Base-by-base conservation (phyloP, 2,888 invertebrate genomes). In the Leistus spinibarbis region DNA sequence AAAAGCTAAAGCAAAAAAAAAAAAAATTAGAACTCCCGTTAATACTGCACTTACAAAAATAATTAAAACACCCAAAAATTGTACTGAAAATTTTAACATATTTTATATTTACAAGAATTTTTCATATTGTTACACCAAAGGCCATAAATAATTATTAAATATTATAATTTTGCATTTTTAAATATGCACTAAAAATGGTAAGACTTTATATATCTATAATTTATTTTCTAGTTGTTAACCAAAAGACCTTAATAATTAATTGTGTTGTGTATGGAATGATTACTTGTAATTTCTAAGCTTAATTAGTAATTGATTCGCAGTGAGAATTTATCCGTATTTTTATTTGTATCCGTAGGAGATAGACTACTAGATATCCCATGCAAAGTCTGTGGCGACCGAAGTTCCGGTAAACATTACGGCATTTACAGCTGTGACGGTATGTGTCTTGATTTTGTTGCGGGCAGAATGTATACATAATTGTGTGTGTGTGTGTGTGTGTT, bases 371-470 rank as follows among this genome's bases (percentile, higher is more conserved):
- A 99, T 87, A 98, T 99, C 84, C 97, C 98, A 17, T 99, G 99
- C 88, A 96, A 97, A 87, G 99, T 99, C 77, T 99, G 99, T 84
- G 98, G 98, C 76, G 99, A 99, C 87, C 91, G 99, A 83, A 98
- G 98, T 82, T 98, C 98, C 13, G 99, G 99, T 76, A 99, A 99
- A 88, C 99, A 99, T 87, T 99, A 99, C 87, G 99, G 99, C 80
- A 99, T 99, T 83, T 99, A 98, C 87, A 97, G 98, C 83, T 99
- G 99, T 85, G 99, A 99, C 89, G 99, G 99, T 96, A 88, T 91
- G 89, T 84, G 7, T 57, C 10, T 13, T 75, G 7, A 40, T 40
- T 40, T 40, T 7, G 27, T 4, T 27, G 13, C 13, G 40, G 10
- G 7, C 63, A 19, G 2, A 63, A 5, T 2, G 10, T 23, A n/a